Conservation (phyloP, 1,140 invertebrate species). For the Drosophila orosa region DNA sequence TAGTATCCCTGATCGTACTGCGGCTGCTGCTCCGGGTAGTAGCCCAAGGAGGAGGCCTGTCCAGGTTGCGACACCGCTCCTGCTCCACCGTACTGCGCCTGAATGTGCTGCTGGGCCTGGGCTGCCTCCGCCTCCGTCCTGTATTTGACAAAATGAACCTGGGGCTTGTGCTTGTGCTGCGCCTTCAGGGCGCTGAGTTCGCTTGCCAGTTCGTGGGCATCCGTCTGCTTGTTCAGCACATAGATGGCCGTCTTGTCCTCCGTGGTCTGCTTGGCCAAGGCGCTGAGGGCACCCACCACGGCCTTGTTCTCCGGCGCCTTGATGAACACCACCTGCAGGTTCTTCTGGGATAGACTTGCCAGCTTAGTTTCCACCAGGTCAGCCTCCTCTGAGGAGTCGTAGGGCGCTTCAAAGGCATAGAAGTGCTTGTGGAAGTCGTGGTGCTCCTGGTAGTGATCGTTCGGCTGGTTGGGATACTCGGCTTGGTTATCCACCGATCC, state of each 20-base stretch:
- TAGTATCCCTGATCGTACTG: constrained; percentile 26
- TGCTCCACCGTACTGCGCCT: constrained; percentile 68
- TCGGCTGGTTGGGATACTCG: background rate
- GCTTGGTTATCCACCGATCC: background rate
- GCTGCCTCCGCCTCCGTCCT: constrained; percentile 76
- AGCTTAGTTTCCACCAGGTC: constrained; percentile 52
- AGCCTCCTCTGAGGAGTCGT: constrained; percentile 57
- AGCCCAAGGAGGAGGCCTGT: constrained; percentile 45
- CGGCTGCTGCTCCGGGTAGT: constrained; percentile 53
- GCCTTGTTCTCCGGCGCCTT: constrained; percentile 77
- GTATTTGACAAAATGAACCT: constrained; percentile 83
- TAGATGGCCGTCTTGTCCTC: constrained; percentile 79
- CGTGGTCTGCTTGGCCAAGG: constrained; percentile 66
- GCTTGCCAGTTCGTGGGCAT: constrained; percentile 72
- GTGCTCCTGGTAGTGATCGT: constrained; percentile 49
- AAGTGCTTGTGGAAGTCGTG: constrained; percentile 70
- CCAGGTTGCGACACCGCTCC: constrained; percentile 6
- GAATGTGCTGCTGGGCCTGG: constrained; percentile 75
- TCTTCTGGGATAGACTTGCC: constrained; percentile 51
- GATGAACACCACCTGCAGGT: constrained; percentile 79
- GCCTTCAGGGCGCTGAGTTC: constrained; percentile 50
- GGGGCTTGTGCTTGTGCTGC: constrained; percentile 66
- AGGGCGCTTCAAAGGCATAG: constrained; percentile 73
- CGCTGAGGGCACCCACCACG: constrained; percentile 63
- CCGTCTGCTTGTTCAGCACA: constrained; percentile 78